phyloP scores from a whole-genome alignment of 2,797 vertebrate species.

The Delichon dasypus region DNA sequence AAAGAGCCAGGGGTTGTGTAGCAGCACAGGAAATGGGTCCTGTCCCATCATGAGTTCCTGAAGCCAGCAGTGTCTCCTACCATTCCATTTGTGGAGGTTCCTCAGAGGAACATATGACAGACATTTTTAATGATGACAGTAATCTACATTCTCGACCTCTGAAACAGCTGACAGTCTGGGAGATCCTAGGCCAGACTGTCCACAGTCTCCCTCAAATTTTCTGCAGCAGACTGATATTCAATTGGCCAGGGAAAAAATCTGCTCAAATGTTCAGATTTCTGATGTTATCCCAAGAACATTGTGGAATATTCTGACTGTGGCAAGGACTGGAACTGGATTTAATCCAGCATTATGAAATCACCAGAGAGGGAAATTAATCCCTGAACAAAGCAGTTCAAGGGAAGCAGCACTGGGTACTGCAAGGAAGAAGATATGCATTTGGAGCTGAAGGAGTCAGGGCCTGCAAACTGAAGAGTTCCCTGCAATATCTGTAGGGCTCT shows the following conservation, averaged over 20 bases:
- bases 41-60: not conserved
- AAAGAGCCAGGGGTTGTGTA: not conserved
- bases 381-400: not conserved
- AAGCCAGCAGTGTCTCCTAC: not conserved
- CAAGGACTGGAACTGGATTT: not conserved
- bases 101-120: not conserved
- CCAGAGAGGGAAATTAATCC: not conserved
- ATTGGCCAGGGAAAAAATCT: not conserved
- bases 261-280: not conserved
- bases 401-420: not conserved
- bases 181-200: not conserved
- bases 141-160: not conserved
- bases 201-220: not conserved
- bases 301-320: not conserved
- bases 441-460: not conserved
- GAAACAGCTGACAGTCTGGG: not conserved
- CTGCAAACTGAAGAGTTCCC: not conserved
- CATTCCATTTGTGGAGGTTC: not conserved
- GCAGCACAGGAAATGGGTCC: not conserved
- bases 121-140: not conserved
- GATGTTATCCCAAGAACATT: not conserved
- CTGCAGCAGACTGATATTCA: not conserved
- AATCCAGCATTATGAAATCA: not conserved
- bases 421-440: not conserved
- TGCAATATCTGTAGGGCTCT: not conserved